These are phyloP conservation scores for Trissolcus japonicus DNA, from an alignment of 2,888 invertebrate species.

Conservation along the genomic window DNA sequence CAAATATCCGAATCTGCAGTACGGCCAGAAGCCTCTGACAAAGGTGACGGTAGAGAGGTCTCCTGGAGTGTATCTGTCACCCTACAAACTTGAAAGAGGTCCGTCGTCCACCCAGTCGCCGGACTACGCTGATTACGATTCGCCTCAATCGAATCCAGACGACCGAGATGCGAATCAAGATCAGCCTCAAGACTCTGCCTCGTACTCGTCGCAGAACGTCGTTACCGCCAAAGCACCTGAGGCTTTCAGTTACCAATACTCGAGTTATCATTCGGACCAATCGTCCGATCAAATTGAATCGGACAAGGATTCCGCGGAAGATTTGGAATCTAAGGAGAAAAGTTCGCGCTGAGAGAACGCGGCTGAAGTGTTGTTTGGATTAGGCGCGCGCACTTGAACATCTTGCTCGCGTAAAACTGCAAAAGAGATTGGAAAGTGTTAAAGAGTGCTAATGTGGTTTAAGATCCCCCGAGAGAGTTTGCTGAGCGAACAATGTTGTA, in stretches of 20 bases:
- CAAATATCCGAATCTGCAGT: conserved; percentile 60
- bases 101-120: conserved; percentile 53
- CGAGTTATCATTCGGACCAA: conserved; percentile 64
- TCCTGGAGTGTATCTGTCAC: conserved; percentile 64
- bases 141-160: conserved; percentile 36
- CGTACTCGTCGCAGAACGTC: conserved; percentile 63
- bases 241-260: conserved; percentile 65
- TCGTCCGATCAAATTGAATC: conserved; percentile 41
- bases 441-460: conserved; percentile 12
- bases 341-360: conserved; percentile 25
- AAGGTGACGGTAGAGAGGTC: conserved; percentile 63
- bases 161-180: conserved; percentile 59
- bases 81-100: conserved; percentile 57
- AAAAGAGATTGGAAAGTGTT: conserved; percentile 12
- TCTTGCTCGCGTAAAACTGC: conserved; percentile 5
- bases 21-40: conserved; percentile 62
- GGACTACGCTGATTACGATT: conserved; percentile 67
- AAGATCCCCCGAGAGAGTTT: too few relatives aligned
- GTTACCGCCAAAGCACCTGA: conserved; percentile 64
- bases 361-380: conserved; percentile 10
- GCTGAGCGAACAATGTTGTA: too few relatives aligned
- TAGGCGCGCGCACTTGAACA: conserved; percentile 11
- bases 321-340: conserved; percentile 42
- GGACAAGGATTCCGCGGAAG: conserved; percentile 32
- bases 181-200: conserved; percentile 53